These are phyloP conservation scores for Epistrophe eligans DNA, from an alignment of 2,888 invertebrate species.

Conservation along the genomic window DNA sequence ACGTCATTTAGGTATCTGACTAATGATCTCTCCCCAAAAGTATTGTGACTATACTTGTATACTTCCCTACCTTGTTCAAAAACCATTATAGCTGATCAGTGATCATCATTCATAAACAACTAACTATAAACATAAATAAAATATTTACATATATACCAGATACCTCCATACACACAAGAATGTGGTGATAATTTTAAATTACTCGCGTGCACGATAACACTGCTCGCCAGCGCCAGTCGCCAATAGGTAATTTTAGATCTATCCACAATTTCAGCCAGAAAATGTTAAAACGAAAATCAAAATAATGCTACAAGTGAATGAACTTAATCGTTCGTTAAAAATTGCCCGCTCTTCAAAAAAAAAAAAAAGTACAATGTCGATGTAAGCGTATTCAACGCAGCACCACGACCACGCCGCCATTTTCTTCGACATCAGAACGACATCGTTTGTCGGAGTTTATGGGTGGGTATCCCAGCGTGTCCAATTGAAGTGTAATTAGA, in stretches of 20 bases:
- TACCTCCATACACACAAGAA: slow-evolving; percentile 11
- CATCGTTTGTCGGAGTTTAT: slow-evolving; percentile 37
- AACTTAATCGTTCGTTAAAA: slow-evolving; percentile 67
- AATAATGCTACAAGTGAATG: slow-evolving; percentile 63
- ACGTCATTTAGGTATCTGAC: slow-evolving; percentile 13
- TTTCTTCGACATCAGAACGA: slow-evolving; percentile 2
- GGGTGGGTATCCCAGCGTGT: slow-evolving; percentile 66
- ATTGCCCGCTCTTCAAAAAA: slow-evolving; percentile 39
- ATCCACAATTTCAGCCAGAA: slow-evolving; percentile 44
- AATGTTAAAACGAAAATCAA: slow-evolving; percentile 15
- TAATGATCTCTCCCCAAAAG: slow-evolving; percentile 14
- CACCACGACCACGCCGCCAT: background rate
- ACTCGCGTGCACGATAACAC: slow-evolving; percentile 65
- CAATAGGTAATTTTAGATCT: slow-evolving; percentile 63
- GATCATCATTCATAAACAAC: slow-evolving; percentile 21
- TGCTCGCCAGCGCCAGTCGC: slow-evolving; percentile 53
- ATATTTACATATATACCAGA: slow-evolving; percentile 5
- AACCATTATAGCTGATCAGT: slow-evolving; percentile 15
- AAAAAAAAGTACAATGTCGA: slow-evolving; percentile 40
- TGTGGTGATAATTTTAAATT: slow-evolving; percentile 58
- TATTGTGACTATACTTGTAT: background rate
- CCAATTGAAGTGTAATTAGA: slow-evolving; percentile 72
- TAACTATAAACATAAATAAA: slow-evolving; percentile 1
- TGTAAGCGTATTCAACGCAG: slow-evolving; percentile 18
- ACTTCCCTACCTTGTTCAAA: background rate